A percentile compares a stretch with the other conserved stretches of the same genome.
Evolutionary conservation across 2,113 vertebrate genomes (phyloP).

Genomic region (Neotragus pygmaeus): DNA sequence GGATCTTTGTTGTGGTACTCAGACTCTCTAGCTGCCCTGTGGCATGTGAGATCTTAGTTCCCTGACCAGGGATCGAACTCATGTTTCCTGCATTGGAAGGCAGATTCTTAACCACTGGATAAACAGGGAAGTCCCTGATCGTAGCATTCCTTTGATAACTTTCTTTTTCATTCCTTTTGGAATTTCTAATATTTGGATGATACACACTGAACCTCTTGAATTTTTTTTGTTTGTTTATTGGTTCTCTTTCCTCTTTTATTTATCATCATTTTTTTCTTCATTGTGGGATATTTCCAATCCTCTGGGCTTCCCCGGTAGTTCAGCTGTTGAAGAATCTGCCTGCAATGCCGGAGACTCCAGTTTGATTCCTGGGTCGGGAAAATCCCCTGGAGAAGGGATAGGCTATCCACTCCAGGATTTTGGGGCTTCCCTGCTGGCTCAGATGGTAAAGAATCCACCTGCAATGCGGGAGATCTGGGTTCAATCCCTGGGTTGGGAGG

Average conservation of each 20-base stretch:
- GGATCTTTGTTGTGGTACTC: neutral
- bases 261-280: neutral
- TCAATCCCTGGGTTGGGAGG: neutral
- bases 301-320: neutral
- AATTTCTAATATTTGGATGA: neutral
- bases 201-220: neutral
- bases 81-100: neutral
- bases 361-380: neutral
- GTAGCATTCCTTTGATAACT: neutral
- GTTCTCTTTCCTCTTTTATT: neutral
- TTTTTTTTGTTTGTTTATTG: neutral
- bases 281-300: neutral
- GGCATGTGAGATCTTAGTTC: neutral
- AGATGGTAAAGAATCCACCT: neutral
- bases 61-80: neutral
- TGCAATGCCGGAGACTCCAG: neutral
- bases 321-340: neutral
- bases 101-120: neutral
- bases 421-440: neutral
- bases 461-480: neutral
- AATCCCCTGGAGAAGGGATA: neutral
- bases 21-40: neutral
- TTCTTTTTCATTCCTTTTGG: constrained; percentile 17
- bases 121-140: neutral
- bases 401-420: neutral